phyloP scores from a whole-genome alignment of 2,888 invertebrate genomes.

The Germaria angustata region DNA sequence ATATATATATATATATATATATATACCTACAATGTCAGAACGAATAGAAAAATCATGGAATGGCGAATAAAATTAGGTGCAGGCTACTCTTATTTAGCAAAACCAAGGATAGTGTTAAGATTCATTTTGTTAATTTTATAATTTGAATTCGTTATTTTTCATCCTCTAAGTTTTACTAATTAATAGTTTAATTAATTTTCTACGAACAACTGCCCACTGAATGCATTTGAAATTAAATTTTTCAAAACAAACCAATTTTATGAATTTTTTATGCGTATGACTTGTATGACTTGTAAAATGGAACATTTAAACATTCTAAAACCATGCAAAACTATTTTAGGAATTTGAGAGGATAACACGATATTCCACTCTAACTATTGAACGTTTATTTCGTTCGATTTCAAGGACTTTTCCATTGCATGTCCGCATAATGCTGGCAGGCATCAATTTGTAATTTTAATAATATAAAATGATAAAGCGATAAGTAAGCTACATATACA shows the following conservation, averaged over 20 bases:
- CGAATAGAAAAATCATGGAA: no score
- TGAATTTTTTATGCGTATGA: not conserved
- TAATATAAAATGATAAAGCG: not conserved
- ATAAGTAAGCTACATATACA: not conserved
- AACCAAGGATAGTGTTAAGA: no score
- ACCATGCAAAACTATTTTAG: not conserved
- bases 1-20: slow-evolving; percentile 6
- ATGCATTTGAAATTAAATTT: not conserved
- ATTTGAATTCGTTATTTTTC: slow-evolving; percentile 3
- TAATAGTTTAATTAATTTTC: not conserved
- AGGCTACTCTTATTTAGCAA: no score
- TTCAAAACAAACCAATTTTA: not conserved
- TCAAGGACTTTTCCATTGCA: not conserved
- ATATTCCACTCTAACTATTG: not conserved
- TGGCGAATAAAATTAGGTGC: no score
- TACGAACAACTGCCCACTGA: not conserved
- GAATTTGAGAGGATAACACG: slow-evolving; percentile 1
- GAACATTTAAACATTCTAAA: not conserved
- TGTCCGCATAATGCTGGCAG: not conserved
- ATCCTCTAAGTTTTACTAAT: not conserved
- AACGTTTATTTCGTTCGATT: not conserved
- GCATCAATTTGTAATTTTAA: not conserved
- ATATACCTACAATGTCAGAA: no score
- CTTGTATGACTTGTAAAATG: not conserved
- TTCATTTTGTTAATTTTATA: slow-evolving; percentile 19